phyloP scores from a whole-genome alignment of 2,797 vertebrate species.

The Vespertilio murinus region DNA sequence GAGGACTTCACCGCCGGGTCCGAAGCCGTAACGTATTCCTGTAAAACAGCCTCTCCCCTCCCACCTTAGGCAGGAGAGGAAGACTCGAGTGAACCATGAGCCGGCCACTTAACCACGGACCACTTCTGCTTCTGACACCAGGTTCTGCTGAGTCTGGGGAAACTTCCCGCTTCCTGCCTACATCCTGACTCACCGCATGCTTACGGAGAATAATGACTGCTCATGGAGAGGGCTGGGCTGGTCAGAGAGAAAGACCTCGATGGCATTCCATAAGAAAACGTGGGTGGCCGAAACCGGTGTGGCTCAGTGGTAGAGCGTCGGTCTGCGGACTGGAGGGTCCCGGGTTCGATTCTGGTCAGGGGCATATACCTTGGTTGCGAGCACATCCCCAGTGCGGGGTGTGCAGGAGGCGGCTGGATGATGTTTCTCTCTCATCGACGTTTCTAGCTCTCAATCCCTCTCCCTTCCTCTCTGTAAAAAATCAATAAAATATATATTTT shows the following conservation, averaged over 20 bases:
- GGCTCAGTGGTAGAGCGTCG: too few species aligned
- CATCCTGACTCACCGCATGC: neutral
- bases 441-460: too few species aligned
- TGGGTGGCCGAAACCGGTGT: too few species aligned
- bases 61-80: neutral
- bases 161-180: neutral
- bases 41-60: neutral
- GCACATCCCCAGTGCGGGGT: too few species aligned
- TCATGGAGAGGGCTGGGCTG: neutral
- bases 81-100: neutral
- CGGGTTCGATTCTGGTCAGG: too few species aligned
- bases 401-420: too few species aligned
- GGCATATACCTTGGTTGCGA: too few species aligned
- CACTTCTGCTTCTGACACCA: conserved; percentile 53
- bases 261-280: conserved; percentile 5
- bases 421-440: too few species aligned
- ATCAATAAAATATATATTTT: too few species aligned
- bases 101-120: neutral
- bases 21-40: neutral
- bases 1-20: neutral
- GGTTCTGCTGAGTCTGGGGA: conserved; percentile 49
- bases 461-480: too few species aligned
- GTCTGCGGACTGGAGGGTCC: too few species aligned
- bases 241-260: neutral
- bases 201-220: conserved; percentile 30